Conservation (phyloP, 2,113 vertebrate genomes). For the Agelaius phoeniceus region DNA sequence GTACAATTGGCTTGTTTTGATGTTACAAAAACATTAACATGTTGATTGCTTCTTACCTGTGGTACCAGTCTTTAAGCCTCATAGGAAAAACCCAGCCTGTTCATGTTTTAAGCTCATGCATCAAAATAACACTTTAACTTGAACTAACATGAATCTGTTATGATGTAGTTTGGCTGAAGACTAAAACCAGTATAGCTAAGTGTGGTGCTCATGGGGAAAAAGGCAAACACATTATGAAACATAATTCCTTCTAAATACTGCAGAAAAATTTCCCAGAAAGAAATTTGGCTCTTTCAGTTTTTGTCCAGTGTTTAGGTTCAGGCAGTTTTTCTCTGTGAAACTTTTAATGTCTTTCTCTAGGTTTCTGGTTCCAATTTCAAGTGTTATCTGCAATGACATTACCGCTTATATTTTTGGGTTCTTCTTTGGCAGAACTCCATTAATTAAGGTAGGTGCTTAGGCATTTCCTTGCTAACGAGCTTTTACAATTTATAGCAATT, state of each 20-base stretch:
- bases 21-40: neutral
- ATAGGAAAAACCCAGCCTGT: neutral
- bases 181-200: neutral
- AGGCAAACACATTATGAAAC: neutral
- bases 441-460: slow-evolving; percentile 87
- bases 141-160: neutral
- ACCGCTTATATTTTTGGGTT: slow-evolving; percentile 97
- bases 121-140: neutral
- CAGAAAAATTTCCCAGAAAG: neutral
- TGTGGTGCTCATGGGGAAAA: neutral
- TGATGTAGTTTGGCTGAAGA: neutral
- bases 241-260: neutral
- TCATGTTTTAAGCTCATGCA: neutral
- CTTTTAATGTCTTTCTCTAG: slow-evolving; percentile 66
- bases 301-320: neutral
- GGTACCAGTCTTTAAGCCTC: neutral
- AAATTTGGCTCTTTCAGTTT: neutral
- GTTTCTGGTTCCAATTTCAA: slow-evolving; percentile 97
- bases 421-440: slow-evolving; percentile 96
- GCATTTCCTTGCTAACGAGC: neutral
- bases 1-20: neutral
- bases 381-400: slow-evolving; percentile 98
- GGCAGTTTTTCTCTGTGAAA: neutral
- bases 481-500: neutral
- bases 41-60: neutral